phyloP scores from a whole-genome alignment of 2,888 invertebrate species.

The Mesoligia furuncula region DNA sequence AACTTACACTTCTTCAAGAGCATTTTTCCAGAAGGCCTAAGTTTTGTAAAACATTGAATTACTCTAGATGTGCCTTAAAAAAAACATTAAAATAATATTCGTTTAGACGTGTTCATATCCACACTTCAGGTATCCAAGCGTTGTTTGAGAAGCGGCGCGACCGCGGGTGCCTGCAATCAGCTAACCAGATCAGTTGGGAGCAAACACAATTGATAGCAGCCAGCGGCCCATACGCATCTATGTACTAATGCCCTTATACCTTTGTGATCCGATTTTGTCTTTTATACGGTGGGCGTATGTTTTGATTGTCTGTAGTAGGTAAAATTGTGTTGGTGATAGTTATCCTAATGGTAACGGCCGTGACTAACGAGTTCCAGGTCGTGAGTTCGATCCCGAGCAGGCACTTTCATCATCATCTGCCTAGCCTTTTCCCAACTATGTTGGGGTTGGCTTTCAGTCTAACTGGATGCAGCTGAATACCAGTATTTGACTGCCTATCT shows the following conservation, averaged over 20 bases:
- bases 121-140: constrained; percentile 49
- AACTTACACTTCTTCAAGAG: too few relatives aligned
- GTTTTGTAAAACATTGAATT: neutral
- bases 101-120: constrained; percentile 40
- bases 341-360: too few relatives aligned
- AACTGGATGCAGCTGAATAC: too few relatives aligned
- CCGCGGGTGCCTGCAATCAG: constrained; percentile 85
- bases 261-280: constrained; percentile 33
- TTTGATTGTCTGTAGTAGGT: neutral
- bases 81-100: neutral
- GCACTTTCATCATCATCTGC: too few relatives aligned
- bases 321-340: neutral
- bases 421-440: too few relatives aligned
- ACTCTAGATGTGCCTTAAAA: neutral
- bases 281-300: constrained; percentile 15
- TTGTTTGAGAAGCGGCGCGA: constrained; percentile 84
- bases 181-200: constrained; percentile 86
- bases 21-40: too few relatives aligned
- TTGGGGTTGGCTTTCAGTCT: too few relatives aligned
- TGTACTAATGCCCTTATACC: constrained; percentile 62
- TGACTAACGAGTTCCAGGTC: too few relatives aligned
- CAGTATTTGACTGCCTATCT: too few relatives aligned
- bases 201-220: constrained; percentile 86
- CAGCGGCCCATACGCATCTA: constrained; percentile 58
- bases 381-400: too few relatives aligned